Conservation (phyloP, 2,888 invertebrate genomes). For the Autographa gamma region DNA sequence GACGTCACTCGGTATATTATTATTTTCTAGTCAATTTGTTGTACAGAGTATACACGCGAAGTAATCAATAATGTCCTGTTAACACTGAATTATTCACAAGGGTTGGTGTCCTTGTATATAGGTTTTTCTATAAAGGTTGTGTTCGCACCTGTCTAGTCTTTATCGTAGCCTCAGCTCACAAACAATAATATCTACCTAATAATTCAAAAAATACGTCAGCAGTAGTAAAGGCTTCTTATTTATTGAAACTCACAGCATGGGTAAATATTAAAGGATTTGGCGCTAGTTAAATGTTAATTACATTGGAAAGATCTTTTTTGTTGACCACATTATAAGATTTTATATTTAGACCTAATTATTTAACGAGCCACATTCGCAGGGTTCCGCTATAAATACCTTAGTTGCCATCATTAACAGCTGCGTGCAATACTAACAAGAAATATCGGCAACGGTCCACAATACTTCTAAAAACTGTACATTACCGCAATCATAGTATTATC, state of each 20-base stretch:
- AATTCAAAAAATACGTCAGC: too few species aligned
- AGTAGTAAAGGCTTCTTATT: too few species aligned
- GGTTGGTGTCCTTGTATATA: slow-evolving; percentile 14
- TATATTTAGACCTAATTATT: not conserved
- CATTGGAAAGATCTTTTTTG: not conserved
- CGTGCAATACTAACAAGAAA: slow-evolving; percentile 2
- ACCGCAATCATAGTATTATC: slow-evolving; percentile 8
- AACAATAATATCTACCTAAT: too few species aligned
- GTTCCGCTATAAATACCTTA: not conserved
- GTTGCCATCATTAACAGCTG: not conserved
- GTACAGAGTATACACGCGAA: not conserved
- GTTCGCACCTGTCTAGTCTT: not conserved
- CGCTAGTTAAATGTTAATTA: too few species aligned
- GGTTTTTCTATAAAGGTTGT: not conserved
- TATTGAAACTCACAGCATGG: too few species aligned
- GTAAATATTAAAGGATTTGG: too few species aligned
- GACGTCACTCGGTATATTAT: not conserved
- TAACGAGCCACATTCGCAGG: not conserved
- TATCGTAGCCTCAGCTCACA: not conserved
- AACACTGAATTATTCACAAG: slow-evolving; percentile 35
- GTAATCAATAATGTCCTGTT: slow-evolving; percentile 25
- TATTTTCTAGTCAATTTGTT: slow-evolving; percentile 7
- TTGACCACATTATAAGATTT: not conserved
- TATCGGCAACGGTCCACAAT: not conserved
- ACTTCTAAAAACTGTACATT: slow-evolving; percentile 1